These are phyloP conservation scores for Criorhina ranunculi DNA, from an alignment of 2,888 invertebrate genomes.

Conservation along the genomic window DNA sequence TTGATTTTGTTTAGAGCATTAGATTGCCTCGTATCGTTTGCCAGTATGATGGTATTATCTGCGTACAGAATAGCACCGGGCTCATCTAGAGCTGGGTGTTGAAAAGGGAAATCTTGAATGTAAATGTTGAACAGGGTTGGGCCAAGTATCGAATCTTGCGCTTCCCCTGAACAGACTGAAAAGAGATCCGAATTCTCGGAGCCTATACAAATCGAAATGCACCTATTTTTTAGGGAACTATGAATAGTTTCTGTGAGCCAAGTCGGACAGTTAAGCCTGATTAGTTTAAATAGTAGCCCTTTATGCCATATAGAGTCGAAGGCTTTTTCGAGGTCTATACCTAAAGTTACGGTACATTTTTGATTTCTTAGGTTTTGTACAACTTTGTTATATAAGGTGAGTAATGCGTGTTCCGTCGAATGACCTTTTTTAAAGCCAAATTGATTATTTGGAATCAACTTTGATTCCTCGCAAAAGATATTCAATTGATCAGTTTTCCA, in stretches of 20 bases:
- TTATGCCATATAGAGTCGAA: constrained; percentile 13
- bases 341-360: not conserved
- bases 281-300: constrained; percentile 1
- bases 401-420: not conserved
- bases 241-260: not conserved
- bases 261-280: not conserved
- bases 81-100: not conserved
- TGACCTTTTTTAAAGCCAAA: too few species aligned
- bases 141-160: not conserved
- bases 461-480: not conserved
- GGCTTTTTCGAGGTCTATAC: not conserved
- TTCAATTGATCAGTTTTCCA: constrained; percentile 1
- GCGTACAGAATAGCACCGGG: not conserved
- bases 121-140: constrained; percentile 14
- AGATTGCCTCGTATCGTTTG: not conserved
- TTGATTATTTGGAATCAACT: not conserved
- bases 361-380: not conserved
- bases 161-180: not conserved
- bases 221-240: not conserved
- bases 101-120: constrained; percentile 3
- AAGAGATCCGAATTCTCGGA: not conserved
- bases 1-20: not conserved
- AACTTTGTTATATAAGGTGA: not conserved
- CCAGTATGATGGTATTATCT: constrained; percentile 6
- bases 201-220: not conserved